These are phyloP conservation scores for Lissocephala sabroskyi DNA, from an alignment of 2,888 invertebrate genomes.

Conservation along the genomic window DNA sequence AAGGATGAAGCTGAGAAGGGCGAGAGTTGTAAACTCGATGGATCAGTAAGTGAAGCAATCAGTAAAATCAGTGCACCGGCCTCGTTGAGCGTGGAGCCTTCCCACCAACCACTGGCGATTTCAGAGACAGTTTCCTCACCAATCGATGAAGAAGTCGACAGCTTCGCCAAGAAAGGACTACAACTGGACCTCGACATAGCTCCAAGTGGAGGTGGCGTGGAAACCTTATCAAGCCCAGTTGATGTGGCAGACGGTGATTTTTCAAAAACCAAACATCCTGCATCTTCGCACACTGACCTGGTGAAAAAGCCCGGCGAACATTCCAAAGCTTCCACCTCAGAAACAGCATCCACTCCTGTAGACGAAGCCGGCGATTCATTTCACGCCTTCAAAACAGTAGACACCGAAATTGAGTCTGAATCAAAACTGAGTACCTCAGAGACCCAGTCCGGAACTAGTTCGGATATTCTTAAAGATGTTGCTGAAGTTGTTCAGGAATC, in stretches of 20 bases:
- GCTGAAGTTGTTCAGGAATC: slow-evolving; percentile 13
- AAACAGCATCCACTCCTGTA: slow-evolving; percentile 54
- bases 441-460: too few relatives aligned
- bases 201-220: slow-evolving; percentile 3
- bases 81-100: too few relatives aligned
- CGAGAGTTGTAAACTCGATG: not conserved
- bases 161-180: slow-evolving; percentile 19
- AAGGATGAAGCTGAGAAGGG: slow-evolving; percentile 10
- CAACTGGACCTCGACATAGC: too few relatives aligned
- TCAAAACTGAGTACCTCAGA: slow-evolving; percentile 5
- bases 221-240: slow-evolving; percentile 44
- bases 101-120: slow-evolving; percentile 13
- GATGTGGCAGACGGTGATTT: slow-evolving; percentile 54
- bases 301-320: slow-evolving; percentile 33
- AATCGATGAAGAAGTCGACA: slow-evolving; percentile 63
- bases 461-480: not conserved
- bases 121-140: slow-evolving; percentile 57
- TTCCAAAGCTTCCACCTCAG: slow-evolving; percentile 24
- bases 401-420: slow-evolving; percentile 32
- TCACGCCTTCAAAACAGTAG: slow-evolving; percentile 16
- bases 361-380: slow-evolving; percentile 32
- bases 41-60: too few relatives aligned
- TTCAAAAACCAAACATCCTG: too few relatives aligned
- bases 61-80: too few relatives aligned
- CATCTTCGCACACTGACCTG: slow-evolving; percentile 38